Conservation (phyloP, 2,113 vertebrate genomes). For the Ophthalmolycus amberensis region DNA sequence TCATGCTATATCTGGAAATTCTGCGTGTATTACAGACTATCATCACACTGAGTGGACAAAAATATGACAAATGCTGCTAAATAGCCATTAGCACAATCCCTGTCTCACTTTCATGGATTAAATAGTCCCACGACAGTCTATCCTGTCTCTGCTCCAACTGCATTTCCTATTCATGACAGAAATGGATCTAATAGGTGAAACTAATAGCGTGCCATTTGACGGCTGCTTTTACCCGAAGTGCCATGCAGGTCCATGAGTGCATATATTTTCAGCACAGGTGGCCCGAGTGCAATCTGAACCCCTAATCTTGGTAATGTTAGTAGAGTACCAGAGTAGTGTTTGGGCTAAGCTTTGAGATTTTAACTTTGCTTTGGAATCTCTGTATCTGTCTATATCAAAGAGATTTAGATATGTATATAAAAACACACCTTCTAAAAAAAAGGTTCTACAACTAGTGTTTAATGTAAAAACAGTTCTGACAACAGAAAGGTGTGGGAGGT, state of each 20-base stretch:
- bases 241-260: conserved; percentile 14
- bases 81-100: conserved; percentile 27
- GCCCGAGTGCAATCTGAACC: conserved; percentile 17
- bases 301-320: conserved; percentile 3
- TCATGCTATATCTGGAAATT: background rate
- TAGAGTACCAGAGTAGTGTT: background rate
- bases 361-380: background rate
- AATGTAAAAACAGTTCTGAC: background rate
- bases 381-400: background rate
- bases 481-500: background rate
- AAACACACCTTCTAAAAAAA: background rate
- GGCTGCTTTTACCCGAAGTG: conserved; percentile 53
- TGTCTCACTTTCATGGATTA: conserved; percentile 25
- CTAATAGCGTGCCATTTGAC: conserved; percentile 39
- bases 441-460: background rate
- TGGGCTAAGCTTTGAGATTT: conserved; percentile 2
- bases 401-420: background rate
- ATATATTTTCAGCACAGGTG: conserved; percentile 34
- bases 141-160: background rate
- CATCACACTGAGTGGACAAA: conserved; percentile 3
- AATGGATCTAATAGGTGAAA: conserved; percentile 42
- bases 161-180: conserved; percentile 35
- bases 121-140: conserved; percentile 9
- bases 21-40: background rate
- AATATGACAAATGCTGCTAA: conserved; percentile 37